Base-by-base conservation (phyloP, 2,797 vertebrate genomes). In the Leucoraja ocellata region DNA sequence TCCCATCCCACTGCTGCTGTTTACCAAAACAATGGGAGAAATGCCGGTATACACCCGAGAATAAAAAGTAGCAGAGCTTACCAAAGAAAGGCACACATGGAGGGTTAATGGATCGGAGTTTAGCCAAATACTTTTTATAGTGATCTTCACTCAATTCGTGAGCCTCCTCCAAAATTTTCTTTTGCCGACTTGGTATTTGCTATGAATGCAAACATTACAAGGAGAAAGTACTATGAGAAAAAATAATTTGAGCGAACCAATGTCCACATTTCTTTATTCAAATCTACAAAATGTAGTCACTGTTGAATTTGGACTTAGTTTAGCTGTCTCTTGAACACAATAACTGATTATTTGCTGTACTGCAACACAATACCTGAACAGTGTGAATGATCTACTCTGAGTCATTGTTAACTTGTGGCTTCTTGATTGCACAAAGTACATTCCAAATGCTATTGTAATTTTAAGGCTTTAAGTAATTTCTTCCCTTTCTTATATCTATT, bases 81-180 rank as follows among this genome's bases (percentile, higher is more conserved):
- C 98, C 98, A 96, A 98, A 99, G 96, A 99, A 99, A 96, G 98
- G 98, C 95, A 99, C 98, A 93, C 98, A 99, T 93, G 98, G 98
- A 94, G 98, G 98, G 95, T 99, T 99, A 95, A 99, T 99, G 95
- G 98, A 99, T 96, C 98, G 97, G 95, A 99, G 98, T 95, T 99
- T 99, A 94, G 98, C 98, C 94, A 99, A 96, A 94, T 99, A 99
- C 95, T 99, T 99, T 96, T 99, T 99, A 96, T 99, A 98, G 95
- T 99, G 98, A 96, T 99, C 98, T 96, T 99, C 98, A 94, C 98
- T 99, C 95, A 99, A 95, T 95, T 99, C 98, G 90, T 99, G 98
- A 94, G 98, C 98, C 95, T 99, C 98, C 95, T 99, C 98, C 94
- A 99, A 96, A 94, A 98, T 98, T 95, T 98, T 99, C 94, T 97